Evolutionary conservation across 1,140 invertebrate genomes (phyloP).

Genomic region (Heliothis virescens): DNA sequence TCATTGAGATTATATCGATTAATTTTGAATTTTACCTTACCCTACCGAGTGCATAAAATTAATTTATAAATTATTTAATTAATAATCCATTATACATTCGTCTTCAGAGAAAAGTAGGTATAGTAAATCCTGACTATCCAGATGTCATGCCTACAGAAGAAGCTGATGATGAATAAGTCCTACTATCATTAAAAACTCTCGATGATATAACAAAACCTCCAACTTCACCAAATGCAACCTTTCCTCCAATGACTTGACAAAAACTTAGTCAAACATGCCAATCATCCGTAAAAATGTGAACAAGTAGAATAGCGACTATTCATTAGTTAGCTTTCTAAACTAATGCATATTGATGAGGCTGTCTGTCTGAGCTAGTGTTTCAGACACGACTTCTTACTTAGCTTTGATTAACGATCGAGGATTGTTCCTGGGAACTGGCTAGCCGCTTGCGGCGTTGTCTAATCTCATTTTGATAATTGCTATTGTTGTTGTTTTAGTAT

Average conservation of each 20-base stretch:
- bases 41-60: no score
- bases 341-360: conserved; percentile 31
- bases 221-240: no score
- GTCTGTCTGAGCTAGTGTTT: neutral
- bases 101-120: no score
- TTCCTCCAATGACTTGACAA: neutral
- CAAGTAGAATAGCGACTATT: conserved; percentile 7
- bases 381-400: conserved; percentile 7
- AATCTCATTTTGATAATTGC: conserved; percentile 3
- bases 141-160: no score
- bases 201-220: neutral
- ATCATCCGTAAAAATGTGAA: conserved; percentile 8
- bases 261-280: neutral
- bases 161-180: neutral
- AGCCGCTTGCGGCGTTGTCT: neutral
- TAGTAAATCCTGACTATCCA: no score
- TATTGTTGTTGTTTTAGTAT: neutral
- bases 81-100: no score
- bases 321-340: conserved; percentile 29
- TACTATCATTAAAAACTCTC: neutral
- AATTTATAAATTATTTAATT: no score
- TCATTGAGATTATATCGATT: no score
- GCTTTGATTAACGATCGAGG: conserved; percentile 2
- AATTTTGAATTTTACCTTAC: no score
- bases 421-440: neutral